These are phyloP conservation scores for Orussus abietinus DNA, from an alignment of 1,140 invertebrate species.

Conservation along the genomic window DNA sequence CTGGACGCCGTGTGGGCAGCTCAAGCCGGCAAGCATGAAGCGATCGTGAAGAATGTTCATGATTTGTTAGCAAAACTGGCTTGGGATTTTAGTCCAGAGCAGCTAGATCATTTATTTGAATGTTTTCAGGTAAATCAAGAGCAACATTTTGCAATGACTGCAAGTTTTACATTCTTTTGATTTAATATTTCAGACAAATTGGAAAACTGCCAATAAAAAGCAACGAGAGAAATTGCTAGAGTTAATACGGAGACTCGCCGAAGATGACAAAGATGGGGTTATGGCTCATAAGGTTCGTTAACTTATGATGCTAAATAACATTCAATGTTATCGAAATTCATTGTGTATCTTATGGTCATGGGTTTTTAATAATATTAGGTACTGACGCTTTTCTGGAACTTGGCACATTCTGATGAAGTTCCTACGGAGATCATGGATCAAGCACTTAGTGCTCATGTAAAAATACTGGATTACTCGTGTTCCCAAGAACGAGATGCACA, in stretches of 20 bases:
- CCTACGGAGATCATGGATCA: slow-evolving; percentile 98
- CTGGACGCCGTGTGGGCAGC: slow-evolving; percentile 95
- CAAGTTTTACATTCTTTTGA: slow-evolving; percentile 6
- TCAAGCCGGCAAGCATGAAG: slow-evolving; percentile 92
- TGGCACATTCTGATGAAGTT: slow-evolving; percentile 94
- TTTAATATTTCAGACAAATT: slow-evolving; percentile 69
- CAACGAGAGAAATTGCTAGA: slow-evolving; percentile 94
- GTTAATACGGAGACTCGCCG: slow-evolving; percentile 89
- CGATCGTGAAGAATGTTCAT: slow-evolving; percentile 96
- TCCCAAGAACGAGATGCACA: slow-evolving; percentile 93
- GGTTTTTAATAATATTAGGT: slow-evolving; percentile 63
- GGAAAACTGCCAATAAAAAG: slow-evolving; percentile 94
- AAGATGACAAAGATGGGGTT: slow-evolving; percentile 97
- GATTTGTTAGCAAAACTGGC: slow-evolving; percentile 94
- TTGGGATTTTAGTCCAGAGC: slow-evolving; percentile 97
- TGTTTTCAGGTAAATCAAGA: slow-evolving; percentile 79
- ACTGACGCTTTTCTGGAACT: slow-evolving; percentile 94
- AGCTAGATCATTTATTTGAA: slow-evolving; percentile 95
- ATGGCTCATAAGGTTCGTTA: slow-evolving; percentile 90
- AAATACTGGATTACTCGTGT: slow-evolving; percentile 97
- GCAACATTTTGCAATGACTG: slow-evolving; percentile 3
- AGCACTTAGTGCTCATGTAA: slow-evolving; percentile 90
- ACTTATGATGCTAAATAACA: slow-evolving; percentile 9
- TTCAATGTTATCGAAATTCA: background rate
- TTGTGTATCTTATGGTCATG: slow-evolving; percentile 3